Percentiles rank a stretch among this genome's conserved stretches.
Conservation (phyloP, 2,797 vertebrate genomes). For the Catharus ustulatus region DNA sequence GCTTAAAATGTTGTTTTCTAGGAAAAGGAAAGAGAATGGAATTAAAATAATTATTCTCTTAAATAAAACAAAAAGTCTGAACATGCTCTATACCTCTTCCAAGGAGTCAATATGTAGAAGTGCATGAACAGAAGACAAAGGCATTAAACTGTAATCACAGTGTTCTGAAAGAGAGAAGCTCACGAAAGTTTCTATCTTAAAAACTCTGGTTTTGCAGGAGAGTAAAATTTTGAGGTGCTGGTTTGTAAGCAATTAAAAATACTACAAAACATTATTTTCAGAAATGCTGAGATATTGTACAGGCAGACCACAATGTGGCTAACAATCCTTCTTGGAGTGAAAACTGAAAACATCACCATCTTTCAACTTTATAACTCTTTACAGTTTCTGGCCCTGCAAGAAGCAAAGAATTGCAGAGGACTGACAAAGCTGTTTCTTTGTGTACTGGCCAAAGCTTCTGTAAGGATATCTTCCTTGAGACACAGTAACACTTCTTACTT, state of each 20-base stretch:
- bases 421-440: background rate
- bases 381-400: background rate
- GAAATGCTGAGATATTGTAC: background rate
- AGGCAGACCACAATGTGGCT: background rate
- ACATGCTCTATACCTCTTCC: background rate
- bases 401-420: background rate
- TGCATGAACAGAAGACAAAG: conserved; percentile 2
- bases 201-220: background rate
- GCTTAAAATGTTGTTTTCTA: background rate
- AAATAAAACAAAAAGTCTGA: background rate
- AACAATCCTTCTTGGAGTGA: background rate
- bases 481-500: background rate
- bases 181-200: background rate
- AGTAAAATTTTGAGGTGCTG: background rate
- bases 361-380: background rate
- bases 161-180: background rate
- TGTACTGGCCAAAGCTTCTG: background rate
- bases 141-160: background rate
- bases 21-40: background rate
- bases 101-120: background rate
- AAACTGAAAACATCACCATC: background rate
- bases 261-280: background rate
- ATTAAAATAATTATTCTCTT: background rate
- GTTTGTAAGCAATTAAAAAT: background rate
- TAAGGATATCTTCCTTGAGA: background rate